Evolutionary conservation across 2,888 invertebrate species (phyloP).

Genomic region (Notodonta ziczac): DNA sequence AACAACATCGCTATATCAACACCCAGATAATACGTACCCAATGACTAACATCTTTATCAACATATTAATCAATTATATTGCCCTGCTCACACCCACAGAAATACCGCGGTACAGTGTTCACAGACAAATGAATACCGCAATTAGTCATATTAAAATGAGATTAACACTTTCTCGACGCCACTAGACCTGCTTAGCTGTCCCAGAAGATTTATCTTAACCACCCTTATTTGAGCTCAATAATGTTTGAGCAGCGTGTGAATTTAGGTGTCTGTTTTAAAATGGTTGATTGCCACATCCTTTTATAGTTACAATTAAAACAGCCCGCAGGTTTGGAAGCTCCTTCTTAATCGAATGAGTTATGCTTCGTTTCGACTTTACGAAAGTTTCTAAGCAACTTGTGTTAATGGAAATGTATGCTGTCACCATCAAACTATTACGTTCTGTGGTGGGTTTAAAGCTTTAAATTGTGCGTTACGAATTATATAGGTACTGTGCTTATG

Average conservation of each 20-base stretch:
- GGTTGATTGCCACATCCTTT: conserved; percentile 24
- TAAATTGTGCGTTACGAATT: conserved; percentile 58
- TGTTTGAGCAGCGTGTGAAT: conserved; percentile 5
- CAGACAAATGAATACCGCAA: conserved; percentile 65
- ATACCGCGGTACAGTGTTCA: conserved; percentile 39
- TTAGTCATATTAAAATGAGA: conserved; percentile 78
- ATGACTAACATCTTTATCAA: background rate
- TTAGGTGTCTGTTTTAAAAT: conserved; percentile 36
- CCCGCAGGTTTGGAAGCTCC: conserved; percentile 68
- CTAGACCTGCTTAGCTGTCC: conserved; percentile 52
- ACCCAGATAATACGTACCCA: no score
- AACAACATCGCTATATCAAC: no score
- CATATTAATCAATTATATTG: conserved; percentile 12
- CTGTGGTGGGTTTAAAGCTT: conserved; percentile 37
- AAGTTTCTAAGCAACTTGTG: conserved; percentile 54
- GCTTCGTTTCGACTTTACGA: conserved; percentile 65
- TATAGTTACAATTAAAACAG: conserved; percentile 55
- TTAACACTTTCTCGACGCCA: conserved; percentile 70
- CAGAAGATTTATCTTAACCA: conserved; percentile 45
- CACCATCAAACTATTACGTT: conserved; percentile 45
- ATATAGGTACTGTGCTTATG: background rate
- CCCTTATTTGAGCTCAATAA: conserved; percentile 30
- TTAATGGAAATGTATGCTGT: conserved; percentile 69
- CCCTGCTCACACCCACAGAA: conserved; percentile 37
- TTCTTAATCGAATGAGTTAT: conserved; percentile 81